phyloP scores from a whole-genome alignment of 2,797 vertebrate species.

The Cuculus canorus region DNA sequence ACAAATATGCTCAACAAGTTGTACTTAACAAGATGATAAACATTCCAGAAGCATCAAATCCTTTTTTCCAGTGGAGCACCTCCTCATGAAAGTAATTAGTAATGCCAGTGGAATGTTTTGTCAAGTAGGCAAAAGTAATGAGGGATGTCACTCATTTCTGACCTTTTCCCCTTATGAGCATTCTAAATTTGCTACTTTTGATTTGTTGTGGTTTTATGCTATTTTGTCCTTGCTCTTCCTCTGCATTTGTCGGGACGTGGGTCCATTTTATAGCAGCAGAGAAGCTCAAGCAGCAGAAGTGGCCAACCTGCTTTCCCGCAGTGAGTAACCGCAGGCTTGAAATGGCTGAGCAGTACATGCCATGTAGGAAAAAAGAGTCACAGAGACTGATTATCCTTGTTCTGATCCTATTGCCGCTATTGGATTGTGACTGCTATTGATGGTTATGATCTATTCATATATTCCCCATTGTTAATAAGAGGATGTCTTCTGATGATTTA shows the following conservation, averaged over 20 bases:
- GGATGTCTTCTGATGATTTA: neutral
- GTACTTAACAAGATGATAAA: neutral
- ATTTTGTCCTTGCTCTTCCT: neutral
- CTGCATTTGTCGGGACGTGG: neutral
- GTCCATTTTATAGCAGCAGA: neutral
- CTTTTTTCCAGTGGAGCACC: neutral
- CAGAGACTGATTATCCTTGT: neutral
- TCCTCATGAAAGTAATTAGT: neutral
- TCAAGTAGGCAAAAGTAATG: neutral
- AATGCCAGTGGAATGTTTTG: neutral
- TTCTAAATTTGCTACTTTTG: neutral
- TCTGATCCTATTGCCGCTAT: neutral
- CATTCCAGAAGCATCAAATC: neutral
- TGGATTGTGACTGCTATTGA: neutral
- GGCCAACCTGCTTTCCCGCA: neutral
- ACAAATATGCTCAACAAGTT: neutral
- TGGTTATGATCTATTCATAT: neutral
- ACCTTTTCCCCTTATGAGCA: neutral
- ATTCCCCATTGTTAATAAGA: neutral
- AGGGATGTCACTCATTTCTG: neutral
- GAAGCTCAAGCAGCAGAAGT: neutral
- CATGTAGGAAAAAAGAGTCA: neutral
- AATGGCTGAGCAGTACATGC: neutral
- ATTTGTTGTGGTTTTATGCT: neutral
- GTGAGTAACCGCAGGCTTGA: neutral